phyloP scores from a whole-genome alignment of 2,797 vertebrate genomes.

The Clarias pachynema region DNA sequence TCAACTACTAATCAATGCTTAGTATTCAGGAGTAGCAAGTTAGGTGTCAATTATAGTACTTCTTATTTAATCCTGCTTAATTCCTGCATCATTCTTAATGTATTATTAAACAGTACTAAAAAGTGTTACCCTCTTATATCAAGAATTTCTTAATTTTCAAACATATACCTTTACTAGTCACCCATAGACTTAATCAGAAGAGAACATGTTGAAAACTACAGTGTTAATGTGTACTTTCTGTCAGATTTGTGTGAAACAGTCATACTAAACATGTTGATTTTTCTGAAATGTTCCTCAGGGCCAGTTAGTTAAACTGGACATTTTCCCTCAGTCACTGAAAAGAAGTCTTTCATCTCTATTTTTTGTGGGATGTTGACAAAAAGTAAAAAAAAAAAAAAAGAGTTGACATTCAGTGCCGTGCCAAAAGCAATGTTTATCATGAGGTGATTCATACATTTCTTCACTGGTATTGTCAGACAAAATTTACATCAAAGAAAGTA shows the following conservation, averaged over 20 bases:
- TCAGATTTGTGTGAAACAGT: constrained; percentile 6
- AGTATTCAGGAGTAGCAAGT: not conserved
- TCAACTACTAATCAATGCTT: not conserved
- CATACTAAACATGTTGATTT: constrained; percentile 12
- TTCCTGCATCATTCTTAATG: not conserved
- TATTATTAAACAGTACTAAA: not conserved
- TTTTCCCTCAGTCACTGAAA: constrained; percentile 32
- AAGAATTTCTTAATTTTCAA: not conserved
- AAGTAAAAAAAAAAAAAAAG: constrained; percentile 20
- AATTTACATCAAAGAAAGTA: constrained; percentile 53
- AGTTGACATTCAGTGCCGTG: constrained; percentile 14
- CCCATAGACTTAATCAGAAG: not conserved
- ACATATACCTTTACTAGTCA: not conserved
- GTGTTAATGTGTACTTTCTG: constrained; percentile 16
- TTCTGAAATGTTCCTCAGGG: constrained; percentile 10
- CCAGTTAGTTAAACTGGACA: constrained; percentile 9
- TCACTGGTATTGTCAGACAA: constrained; percentile 46
- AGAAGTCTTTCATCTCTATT: constrained; percentile 36
- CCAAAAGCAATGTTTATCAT: constrained; percentile 51
- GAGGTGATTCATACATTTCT: constrained; percentile 55
- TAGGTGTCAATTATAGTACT: not conserved
- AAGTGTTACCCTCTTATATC: not conserved
- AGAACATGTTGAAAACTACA: not conserved
- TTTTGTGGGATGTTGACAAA: constrained; percentile 39
- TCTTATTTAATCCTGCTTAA: not conserved